Evolutionary conservation across 2,888 invertebrate genomes (phyloP).

Genomic region (Drosophila vallismaia): DNA sequence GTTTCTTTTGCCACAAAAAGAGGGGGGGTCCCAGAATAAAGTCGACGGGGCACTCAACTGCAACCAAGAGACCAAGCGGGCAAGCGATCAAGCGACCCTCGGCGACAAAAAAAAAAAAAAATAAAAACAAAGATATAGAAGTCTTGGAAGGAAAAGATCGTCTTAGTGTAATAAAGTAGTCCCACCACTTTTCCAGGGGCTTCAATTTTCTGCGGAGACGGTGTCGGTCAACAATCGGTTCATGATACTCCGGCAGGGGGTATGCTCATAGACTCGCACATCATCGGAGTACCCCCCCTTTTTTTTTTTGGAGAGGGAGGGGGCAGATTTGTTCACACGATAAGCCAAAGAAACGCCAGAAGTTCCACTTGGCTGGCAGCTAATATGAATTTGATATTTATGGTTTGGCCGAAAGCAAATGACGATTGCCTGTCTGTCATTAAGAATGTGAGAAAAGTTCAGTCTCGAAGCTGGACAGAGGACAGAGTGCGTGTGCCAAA

Average conservation of each 20-base stretch:
- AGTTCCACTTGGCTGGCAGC: slow-evolving; percentile 66
- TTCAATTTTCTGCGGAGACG: slow-evolving; percentile 67
- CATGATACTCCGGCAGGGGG: slow-evolving; percentile 29
- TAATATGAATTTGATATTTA: slow-evolving; percentile 57
- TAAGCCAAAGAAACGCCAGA: slow-evolving; percentile 65
- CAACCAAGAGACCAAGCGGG: slow-evolving; percentile 47
- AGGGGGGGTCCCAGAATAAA: slow-evolving; percentile 13
- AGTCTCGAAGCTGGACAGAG: not conserved
- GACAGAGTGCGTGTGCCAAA: slow-evolving; percentile 26
- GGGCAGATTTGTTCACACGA: slow-evolving; percentile 76
- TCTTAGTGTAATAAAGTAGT: slow-evolving; percentile 71
- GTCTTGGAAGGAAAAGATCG: slow-evolving; percentile 1
- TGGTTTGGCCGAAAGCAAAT: slow-evolving; percentile 42
- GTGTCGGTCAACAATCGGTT: slow-evolving; percentile 50
- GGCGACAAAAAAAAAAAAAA: slow-evolving; percentile 54
- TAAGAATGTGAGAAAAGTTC: slow-evolving; percentile 47
- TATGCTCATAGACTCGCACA: slow-evolving; percentile 73
- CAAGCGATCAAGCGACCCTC: slow-evolving; percentile 41
- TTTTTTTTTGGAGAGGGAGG: slow-evolving; percentile 10
- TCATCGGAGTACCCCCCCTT: slow-evolving; percentile 44
- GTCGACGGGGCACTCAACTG: slow-evolving; percentile 66
- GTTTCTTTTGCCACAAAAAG: slow-evolving; percentile 65
- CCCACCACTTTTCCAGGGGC: slow-evolving; percentile 63
- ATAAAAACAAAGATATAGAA: not conserved
- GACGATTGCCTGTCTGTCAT: slow-evolving; percentile 44